Conservation (phyloP, 2,113 vertebrate genomes). For the Cynopterus brachyotis region DNA sequence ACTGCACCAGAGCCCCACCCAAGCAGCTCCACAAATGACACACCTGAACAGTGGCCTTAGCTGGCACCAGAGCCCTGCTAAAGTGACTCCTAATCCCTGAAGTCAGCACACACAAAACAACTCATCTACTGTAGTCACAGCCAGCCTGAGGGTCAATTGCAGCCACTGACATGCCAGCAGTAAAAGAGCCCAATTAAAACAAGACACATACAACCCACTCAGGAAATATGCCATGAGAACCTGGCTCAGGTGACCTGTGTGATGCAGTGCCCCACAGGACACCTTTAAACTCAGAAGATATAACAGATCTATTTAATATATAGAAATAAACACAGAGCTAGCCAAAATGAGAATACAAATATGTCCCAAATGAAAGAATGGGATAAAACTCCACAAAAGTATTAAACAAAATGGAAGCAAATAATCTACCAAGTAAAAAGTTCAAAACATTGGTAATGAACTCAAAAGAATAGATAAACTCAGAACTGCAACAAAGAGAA, state of each 20-base stretch:
- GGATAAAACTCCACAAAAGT: background rate
- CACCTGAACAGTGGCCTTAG: background rate
- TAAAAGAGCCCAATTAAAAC: background rate
- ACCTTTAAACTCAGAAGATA: background rate
- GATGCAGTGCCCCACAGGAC: background rate
- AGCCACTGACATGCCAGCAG: background rate
- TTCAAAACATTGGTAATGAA: background rate
- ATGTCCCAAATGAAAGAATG: background rate
- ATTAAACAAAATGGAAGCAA: background rate
- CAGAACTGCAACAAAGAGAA: background rate
- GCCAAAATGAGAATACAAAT: background rate
- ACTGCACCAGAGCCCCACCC: background rate
- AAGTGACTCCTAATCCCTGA: background rate
- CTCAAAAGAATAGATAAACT: background rate
- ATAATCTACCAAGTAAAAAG: background rate
- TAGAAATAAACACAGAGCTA: background rate
- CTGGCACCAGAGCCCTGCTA: background rate
- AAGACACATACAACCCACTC: background rate
- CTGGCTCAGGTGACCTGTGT: background rate
- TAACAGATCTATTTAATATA: background rate
- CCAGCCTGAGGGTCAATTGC: background rate
- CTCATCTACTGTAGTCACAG: background rate
- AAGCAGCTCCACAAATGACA: background rate
- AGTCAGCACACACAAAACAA: background rate
- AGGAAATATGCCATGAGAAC: background rate